These are phyloP conservation scores for Volucella bombylans DNA, from an alignment of 2,888 invertebrate species.

Conservation along the genomic window DNA sequence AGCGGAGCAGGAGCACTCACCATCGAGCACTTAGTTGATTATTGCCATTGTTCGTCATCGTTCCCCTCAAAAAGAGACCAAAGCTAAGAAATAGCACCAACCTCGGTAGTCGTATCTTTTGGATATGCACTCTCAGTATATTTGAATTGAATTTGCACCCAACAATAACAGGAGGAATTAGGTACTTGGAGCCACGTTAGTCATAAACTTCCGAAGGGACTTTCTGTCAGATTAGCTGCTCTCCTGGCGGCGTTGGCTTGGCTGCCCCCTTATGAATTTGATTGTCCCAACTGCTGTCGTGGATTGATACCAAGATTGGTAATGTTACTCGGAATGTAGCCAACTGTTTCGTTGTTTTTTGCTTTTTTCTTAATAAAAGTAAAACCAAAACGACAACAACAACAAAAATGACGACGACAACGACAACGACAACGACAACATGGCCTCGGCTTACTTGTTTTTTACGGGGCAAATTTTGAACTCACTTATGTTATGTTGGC, in stretches of 20 bases:
- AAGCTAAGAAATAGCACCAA: constrained; percentile 22
- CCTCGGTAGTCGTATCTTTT: constrained; percentile 41
- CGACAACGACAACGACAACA: not conserved
- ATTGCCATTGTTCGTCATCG: constrained; percentile 62
- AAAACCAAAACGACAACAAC: constrained; percentile 43
- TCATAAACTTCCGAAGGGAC: constrained; percentile 56
- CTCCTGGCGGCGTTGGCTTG: not conserved
- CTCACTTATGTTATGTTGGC: not conserved
- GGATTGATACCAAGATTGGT: constrained; percentile 69
- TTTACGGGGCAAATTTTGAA: constrained; percentile 36
- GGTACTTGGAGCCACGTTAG: constrained; percentile 37
- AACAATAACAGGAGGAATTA: constrained; percentile 39
- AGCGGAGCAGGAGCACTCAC: not conserved
- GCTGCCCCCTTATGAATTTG: constrained; percentile 33
- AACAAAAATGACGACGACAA: constrained; percentile 15
- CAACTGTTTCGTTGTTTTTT: constrained; percentile 29
- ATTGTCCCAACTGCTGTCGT: constrained; percentile 45
- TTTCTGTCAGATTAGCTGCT: constrained; percentile 12
- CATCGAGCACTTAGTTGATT: constrained; percentile 13
- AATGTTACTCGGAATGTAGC: constrained; percentile 63
- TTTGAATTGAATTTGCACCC: constrained; percentile 60
- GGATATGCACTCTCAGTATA: constrained; percentile 45
- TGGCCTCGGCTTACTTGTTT: constrained; percentile 68
- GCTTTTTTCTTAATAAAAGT: constrained; percentile 28
- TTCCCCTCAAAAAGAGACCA: constrained; percentile 54